Evolutionary conservation across 2,797 vertebrate species (phyloP).

Genomic region (Platalea minor): DNA sequence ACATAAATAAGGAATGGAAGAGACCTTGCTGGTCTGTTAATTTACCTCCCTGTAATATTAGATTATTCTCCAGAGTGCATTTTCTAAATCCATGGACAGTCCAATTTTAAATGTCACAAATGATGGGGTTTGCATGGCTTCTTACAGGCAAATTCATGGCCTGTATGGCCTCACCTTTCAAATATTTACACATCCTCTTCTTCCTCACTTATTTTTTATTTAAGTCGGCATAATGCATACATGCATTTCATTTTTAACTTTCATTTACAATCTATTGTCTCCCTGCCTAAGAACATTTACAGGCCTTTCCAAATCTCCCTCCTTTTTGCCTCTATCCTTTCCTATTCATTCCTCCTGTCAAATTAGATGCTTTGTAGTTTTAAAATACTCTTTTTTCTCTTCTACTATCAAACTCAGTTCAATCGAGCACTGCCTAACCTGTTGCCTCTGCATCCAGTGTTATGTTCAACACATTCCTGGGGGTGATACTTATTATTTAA

Average conservation of each 20-base stretch:
- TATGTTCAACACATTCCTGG: background rate
- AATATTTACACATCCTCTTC: background rate
- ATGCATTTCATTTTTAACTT: background rate
- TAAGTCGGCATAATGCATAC: background rate
- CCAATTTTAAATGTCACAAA: background rate
- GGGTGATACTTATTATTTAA: background rate
- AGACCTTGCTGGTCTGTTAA: conserved; percentile 24
- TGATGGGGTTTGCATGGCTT: background rate
- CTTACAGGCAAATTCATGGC: background rate
- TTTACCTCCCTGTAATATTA: background rate
- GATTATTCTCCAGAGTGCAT: conserved; percentile 19
- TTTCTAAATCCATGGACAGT: conserved; percentile 15
- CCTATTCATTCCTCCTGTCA: background rate
- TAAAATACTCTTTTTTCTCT: background rate
- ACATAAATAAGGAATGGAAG: conserved; percentile 20
- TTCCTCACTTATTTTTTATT: background rate
- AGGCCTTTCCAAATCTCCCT: background rate
- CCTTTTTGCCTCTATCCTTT: background rate
- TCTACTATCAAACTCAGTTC: background rate
- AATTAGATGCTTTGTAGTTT: background rate
- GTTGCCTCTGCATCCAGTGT: background rate
- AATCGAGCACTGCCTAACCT: background rate
- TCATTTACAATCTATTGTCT: background rate
- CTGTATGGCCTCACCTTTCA: background rate
- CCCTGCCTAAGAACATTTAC: background rate